phyloP scores from a whole-genome alignment of 2,797 vertebrate species.

The Graptemys geographica region DNA sequence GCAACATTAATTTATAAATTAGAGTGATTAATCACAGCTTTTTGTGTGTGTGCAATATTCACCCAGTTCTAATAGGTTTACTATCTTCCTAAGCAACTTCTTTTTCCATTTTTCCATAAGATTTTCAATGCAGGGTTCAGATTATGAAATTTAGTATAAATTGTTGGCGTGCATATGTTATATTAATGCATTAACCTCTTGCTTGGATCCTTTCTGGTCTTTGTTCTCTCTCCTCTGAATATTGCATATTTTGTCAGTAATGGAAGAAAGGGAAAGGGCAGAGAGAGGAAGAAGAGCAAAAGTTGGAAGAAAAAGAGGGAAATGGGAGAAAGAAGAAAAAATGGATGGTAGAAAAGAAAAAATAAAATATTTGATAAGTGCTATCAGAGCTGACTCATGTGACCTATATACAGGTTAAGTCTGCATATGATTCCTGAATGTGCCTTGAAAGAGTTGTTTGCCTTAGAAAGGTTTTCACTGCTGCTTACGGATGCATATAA shows the following conservation, averaged over 20 bases:
- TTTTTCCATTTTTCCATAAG: too few relatives aligned
- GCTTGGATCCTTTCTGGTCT: background rate
- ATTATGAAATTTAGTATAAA: too few relatives aligned
- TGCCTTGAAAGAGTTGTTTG: background rate
- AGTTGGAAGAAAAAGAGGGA: background rate
- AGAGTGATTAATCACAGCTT: background rate
- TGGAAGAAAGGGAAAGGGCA: background rate
- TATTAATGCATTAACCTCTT: background rate
- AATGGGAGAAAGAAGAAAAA: background rate
- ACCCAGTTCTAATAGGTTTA: background rate
- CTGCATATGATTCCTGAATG: background rate
- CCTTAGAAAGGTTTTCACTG: background rate
- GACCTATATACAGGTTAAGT: background rate
- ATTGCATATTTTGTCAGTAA: background rate
- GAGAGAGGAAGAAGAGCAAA: background rate
- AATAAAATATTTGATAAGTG: background rate
- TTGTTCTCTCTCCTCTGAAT: background rate
- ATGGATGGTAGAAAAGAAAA: background rate
- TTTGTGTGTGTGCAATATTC: background rate
- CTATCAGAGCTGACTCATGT: background rate
- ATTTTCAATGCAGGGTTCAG: too few relatives aligned
- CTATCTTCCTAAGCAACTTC: background rate
- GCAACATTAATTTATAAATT: background rate
- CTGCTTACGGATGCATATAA: background rate
- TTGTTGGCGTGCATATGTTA: background rate